Percentiles rank a stretch among this genome's conserved stretches.
Conservation (phyloP, 1,140 invertebrate species). For the Drosophila athabasca region DNA sequence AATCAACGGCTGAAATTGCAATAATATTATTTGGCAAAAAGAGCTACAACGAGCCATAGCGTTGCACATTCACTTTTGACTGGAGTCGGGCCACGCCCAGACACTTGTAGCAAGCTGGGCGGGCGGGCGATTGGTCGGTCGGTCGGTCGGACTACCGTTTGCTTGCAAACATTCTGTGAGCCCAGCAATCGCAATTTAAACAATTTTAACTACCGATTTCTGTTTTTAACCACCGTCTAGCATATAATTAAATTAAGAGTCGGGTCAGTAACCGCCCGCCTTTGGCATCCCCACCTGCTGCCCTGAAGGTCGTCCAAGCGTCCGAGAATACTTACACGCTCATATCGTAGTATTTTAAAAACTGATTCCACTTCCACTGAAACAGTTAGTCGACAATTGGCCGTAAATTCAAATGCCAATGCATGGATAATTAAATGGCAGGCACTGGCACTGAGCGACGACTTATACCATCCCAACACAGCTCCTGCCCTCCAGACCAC, state of each 20-base stretch:
- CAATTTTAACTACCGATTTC: constrained; percentile 52
- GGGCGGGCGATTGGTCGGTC: constrained; percentile 23
- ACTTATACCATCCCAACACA: neutral
- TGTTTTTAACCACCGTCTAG: constrained; percentile 21
- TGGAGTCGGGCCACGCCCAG: constrained; percentile 55
- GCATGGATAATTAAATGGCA: constrained; percentile 63
- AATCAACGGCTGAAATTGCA: constrained; percentile 55
- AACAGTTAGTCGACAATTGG: constrained; percentile 16
- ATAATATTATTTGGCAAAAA: constrained; percentile 52
- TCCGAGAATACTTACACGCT: neutral
- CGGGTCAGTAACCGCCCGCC: constrained; percentile 40
- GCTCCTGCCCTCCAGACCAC: neutral
- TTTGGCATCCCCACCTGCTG: constrained; percentile 45
- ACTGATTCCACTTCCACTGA: constrained; percentile 20
- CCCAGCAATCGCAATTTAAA: constrained; percentile 47
- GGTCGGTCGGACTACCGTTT: constrained; percentile 38
- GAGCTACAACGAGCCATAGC: constrained; percentile 26
- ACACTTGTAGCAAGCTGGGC: constrained; percentile 48
- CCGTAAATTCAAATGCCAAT: constrained; percentile 61
- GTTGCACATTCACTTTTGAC: constrained; percentile 76
- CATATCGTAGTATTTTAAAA: constrained; percentile 10
- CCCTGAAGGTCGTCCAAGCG: constrained; percentile 48
- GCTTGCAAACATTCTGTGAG: constrained; percentile 51
- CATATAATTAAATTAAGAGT: constrained; percentile 58
- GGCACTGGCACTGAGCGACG: neutral